phyloP scores from a whole-genome alignment of 2,797 vertebrate species.

The Spatula versicolor region DNA sequence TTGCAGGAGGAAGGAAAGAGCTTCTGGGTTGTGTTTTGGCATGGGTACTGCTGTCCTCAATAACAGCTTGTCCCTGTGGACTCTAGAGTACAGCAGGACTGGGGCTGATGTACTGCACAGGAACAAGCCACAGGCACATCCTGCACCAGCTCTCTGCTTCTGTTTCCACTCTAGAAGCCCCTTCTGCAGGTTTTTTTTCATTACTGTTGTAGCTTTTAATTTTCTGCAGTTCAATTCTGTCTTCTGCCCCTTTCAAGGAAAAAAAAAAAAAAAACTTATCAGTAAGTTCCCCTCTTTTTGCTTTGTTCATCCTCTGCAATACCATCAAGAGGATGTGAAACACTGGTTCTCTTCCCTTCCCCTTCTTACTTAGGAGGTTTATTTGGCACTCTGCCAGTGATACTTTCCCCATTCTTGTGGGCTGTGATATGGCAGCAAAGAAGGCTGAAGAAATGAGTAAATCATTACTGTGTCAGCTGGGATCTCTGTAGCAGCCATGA shows the following conservation, averaged over 20 bases:
- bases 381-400: background rate
- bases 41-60: background rate
- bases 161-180: background rate
- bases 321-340: background rate
- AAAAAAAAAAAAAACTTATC: background rate
- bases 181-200: background rate
- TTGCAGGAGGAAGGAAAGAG: background rate
- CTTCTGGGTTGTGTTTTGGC: background rate
- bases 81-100: background rate
- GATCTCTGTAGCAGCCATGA: background rate
- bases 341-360: background rate
- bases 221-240: constrained; percentile 12
- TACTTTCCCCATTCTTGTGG: background rate
- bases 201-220: background rate
- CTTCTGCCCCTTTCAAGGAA: background rate
- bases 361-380: background rate
- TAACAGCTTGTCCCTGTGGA: background rate
- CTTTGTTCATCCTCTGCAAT: background rate
- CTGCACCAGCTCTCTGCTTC: background rate
- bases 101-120: background rate
- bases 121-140: background rate
- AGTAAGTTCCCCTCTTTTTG: background rate
- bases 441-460: background rate
- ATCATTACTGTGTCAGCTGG: background rate
- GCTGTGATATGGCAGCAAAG: background rate